phyloP scores from a whole-genome alignment of 2,113 vertebrate genomes.

The Arothron firmamentum region DNA sequence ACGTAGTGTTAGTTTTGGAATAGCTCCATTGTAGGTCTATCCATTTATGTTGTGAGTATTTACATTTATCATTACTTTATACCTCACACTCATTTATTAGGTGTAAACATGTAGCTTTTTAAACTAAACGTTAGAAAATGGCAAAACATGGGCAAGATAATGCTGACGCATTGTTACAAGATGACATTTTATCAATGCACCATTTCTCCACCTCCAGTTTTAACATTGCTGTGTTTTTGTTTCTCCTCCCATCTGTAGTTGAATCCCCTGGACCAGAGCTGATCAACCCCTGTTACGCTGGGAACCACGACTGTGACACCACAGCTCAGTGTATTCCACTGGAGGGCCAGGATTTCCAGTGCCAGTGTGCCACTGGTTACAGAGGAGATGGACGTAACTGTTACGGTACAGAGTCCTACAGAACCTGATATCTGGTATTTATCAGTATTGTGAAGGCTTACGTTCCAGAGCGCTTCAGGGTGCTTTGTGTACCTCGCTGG shows the following conservation, averaged over 20 bases:
- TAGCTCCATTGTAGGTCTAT: neutral
- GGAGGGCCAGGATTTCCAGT: conserved; percentile 73
- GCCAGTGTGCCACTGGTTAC: conserved; percentile 84
- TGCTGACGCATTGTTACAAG: neutral
- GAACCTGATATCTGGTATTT: no score
- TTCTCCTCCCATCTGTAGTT: conserved; percentile 39
- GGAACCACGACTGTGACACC: conserved; percentile 82
- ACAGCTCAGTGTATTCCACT: conserved; percentile 81
- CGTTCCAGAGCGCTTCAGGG: conserved; percentile 8
- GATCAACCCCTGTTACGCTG: conserved; percentile 83
- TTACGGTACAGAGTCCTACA: conserved; percentile 62
- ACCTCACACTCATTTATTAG: neutral
- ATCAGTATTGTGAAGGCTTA: neutral
- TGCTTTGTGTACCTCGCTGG: conserved; percentile 13
- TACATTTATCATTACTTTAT: neutral
- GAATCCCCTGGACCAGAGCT: conserved; percentile 8
- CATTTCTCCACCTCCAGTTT: neutral
- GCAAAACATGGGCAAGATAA: no score
- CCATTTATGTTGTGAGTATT: neutral
- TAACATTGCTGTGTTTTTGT: neutral
- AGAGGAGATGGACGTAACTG: conserved; percentile 82
- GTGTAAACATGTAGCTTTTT: neutral
- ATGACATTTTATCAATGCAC: neutral
- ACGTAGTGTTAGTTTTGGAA: neutral
- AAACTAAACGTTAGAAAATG: no score